Evolutionary conservation across 2,113 vertebrate species (phyloP).

Genomic region (Seriola dumerili): DNA sequence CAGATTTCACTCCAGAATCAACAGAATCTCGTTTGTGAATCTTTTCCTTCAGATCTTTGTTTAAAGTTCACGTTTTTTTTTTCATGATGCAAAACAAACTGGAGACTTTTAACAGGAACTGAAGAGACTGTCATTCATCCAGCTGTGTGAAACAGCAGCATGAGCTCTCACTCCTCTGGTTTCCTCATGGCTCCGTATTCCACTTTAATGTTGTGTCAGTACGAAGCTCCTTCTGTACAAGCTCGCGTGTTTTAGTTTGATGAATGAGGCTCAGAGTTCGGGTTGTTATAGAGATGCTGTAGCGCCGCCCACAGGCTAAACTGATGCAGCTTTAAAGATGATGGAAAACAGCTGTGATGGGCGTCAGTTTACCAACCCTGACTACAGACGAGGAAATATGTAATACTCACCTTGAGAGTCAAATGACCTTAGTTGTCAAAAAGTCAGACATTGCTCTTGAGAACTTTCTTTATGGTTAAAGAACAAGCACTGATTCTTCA

Average conservation of each 20-base stretch:
- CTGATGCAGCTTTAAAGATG: neutral
- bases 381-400: neutral
- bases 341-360: neutral
- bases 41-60: neutral
- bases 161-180: slow-evolving; percentile 14
- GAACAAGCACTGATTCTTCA: no score
- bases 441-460: neutral
- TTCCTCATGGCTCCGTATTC: neutral
- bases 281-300: neutral
- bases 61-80: neutral
- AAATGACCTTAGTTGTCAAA: neutral
- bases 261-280: neutral
- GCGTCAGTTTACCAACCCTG: neutral
- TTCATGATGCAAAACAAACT: slow-evolving; percentile 2
- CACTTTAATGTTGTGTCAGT: slow-evolving; percentile 6
- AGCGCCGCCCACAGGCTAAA: slow-evolving; percentile 36
- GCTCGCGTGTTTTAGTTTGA: neutral
- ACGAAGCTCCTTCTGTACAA: neutral
- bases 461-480: no score
- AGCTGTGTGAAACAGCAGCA: neutral
- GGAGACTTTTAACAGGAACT: neutral
- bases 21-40: neutral
- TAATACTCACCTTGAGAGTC: neutral
- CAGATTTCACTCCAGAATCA: neutral
- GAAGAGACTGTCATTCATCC: neutral